Evolutionary conservation across 2,113 vertebrate species (phyloP).

Genomic region (Lophotis ruficrista): DNA sequence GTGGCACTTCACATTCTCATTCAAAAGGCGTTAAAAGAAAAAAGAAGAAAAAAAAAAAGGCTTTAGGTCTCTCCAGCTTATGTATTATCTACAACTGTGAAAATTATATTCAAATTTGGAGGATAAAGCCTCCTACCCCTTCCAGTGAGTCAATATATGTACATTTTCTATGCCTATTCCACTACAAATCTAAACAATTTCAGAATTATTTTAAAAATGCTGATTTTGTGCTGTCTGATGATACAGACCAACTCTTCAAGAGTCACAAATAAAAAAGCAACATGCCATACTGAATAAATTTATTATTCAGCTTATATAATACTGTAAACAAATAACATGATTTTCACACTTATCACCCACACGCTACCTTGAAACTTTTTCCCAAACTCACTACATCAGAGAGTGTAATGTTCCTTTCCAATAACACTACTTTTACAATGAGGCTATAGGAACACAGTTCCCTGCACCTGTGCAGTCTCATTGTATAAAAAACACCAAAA

Average conservation of each 20-base stretch:
- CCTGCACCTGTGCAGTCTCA: neutral
- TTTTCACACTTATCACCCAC: neutral
- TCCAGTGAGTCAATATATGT: neutral
- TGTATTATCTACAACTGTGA: neutral
- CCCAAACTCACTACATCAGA: neutral
- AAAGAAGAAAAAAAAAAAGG: neutral
- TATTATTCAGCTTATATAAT: neutral
- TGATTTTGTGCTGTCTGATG: neutral
- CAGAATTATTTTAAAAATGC: neutral
- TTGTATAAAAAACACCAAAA: neutral
- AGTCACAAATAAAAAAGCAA: neutral
- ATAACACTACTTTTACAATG: neutral
- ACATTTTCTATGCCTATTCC: neutral
- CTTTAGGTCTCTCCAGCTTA: neutral
- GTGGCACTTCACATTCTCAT: neutral
- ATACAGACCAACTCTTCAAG: neutral
- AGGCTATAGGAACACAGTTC: neutral
- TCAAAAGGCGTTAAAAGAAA: neutral
- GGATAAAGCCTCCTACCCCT: neutral
- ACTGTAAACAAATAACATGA: neutral
- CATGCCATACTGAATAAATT: neutral
- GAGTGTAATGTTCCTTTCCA: neutral
- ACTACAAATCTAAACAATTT: neutral
- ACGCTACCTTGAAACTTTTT: neutral
- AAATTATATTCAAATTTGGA: neutral